A percentile compares a stretch with the other conserved stretches of the same genome.
Evolutionary conservation across 2,113 vertebrate species (phyloP).

Genomic region (Leptobrachium ailaonicum): DNA sequence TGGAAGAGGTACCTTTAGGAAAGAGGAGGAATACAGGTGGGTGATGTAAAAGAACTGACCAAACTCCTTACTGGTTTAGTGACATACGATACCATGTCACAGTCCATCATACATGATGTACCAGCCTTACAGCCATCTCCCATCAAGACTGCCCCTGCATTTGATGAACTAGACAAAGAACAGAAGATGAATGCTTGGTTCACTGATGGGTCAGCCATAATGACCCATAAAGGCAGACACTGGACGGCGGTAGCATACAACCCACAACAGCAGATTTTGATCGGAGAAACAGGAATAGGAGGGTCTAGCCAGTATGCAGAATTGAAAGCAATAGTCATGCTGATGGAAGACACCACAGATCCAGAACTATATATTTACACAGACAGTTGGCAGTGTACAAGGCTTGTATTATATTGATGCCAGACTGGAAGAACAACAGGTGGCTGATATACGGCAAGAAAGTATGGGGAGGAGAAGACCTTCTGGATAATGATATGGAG

Average conservation of each 20-base stretch:
- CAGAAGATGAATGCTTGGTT: background rate
- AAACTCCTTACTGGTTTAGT: no score
- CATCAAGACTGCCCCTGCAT: no score
- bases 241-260: background rate
- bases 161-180: no score
- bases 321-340: background rate
- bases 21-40: background rate
- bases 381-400: background rate
- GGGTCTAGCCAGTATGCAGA: conserved; percentile 1
- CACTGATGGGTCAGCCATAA: background rate
- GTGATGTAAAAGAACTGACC: no score
- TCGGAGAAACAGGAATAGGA: background rate
- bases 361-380: background rate
- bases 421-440: background rate
- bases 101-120: no score
- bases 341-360: background rate
- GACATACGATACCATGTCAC: no score
- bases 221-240: background rate
- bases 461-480: background rate
- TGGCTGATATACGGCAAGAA: background rate
- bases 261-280: background rate
- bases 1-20: conserved; percentile 3
- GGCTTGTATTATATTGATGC: background rate
- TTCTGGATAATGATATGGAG: background rate
- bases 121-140: no score